Evolutionary conservation across 1,140 invertebrate genomes (phyloP), one percentile per base, ranked within the genome.

Genomic region (Metaphire vulgaris): DNA sequence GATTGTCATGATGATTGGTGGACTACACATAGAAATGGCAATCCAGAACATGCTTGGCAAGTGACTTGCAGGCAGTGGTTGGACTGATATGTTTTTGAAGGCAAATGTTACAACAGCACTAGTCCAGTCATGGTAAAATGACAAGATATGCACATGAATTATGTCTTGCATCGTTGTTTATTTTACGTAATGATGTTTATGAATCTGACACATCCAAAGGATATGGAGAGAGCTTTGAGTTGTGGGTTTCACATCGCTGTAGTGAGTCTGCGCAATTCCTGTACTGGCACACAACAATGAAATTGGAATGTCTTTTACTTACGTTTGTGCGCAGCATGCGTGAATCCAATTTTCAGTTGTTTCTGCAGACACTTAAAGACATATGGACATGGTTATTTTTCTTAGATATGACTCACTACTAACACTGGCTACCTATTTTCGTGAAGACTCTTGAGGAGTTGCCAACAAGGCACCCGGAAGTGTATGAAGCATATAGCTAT

Each of bases 1-100:
- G 66, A 79, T 76, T 69, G 21, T 82, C 1, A 76, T 82, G 33
- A 82, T 82, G 81, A 34, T 81, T 29, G 81, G 81, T 66, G 79
- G 77, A 21, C 74, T 81, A 16, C 81, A 81, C 73, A 76, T 78
- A 56, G 79, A 81, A 69, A 80, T 80, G 72, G 79, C 80, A 29
- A 29, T 76, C 41, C 74, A 68, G 73, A 81, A 69, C 14, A 79
- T 78, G 15, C n/a, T 82, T 26, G 80, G 80, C 64, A 68, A 80
- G 69, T 72, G 81, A 28, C 33, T 80, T 29, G 72, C 74, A 21
- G 80, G 74, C 34, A 77, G 71, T 77, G 76, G 77, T 41, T 81
- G 81, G 77, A 79, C 78, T 34, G 34, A 79, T n/a, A 68, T 26
- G 28, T 74, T 74, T 2, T 2, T 69, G 2, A 2, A 69, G 67